These are phyloP conservation scores for Halocynthia roretzi DNA, from an alignment of 23 tunicate species.

Conservation along the genomic window DNA sequence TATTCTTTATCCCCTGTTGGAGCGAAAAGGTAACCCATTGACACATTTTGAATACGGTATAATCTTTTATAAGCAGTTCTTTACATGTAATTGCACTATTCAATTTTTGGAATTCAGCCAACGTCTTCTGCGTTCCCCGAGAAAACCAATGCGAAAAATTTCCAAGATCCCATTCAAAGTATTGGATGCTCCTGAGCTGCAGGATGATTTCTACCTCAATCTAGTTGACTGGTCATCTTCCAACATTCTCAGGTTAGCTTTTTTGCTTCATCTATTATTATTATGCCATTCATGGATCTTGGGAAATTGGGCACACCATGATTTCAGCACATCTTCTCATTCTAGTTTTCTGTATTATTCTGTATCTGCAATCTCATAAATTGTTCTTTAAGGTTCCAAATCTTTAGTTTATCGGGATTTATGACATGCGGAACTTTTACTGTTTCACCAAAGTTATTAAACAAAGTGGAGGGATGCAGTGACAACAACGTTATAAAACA, in stretches of 20 bases:
- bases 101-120: conserved; percentile 35
- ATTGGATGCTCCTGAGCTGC: conserved; percentile 93
- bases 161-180: conserved; percentile 97
- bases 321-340: not conserved
- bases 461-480: too few species aligned
- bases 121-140: conserved; percentile 79
- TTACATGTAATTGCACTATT: not conserved
- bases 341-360: too few species aligned
- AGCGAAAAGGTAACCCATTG: conserved; percentile 54
- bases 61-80: not conserved
- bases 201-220: conserved; percentile 94
- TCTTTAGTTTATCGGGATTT: not conserved
- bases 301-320: not conserved
- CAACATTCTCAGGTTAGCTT: conserved; percentile 65
- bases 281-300: not conserved
- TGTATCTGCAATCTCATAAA: not conserved
- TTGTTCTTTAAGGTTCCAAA: not conserved
- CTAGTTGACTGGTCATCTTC: conserved; percentile 97
- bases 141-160: conserved; percentile 92
- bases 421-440: too few species aligned
- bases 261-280: not conserved
- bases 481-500: too few species aligned
- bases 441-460: too few species aligned
- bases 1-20: conserved; percentile 91
- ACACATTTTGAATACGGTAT: not conserved